A percentile compares a stretch with the other conserved stretches of the same genome.
phyloP scores from a whole-genome alignment of 1,140 invertebrate species.

The Eufriesea mexicana region DNA sequence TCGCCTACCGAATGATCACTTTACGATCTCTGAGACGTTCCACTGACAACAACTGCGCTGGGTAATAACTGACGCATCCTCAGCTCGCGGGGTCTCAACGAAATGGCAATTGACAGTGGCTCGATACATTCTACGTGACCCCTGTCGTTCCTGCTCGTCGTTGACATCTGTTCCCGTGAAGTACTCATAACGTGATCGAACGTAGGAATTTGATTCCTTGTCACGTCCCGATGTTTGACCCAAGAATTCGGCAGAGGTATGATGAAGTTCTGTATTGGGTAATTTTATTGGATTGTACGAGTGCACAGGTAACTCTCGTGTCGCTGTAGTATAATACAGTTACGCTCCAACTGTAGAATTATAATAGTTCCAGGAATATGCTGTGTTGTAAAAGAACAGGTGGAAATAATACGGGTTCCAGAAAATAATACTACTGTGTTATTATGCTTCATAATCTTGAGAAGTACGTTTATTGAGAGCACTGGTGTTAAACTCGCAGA shows the following conservation, averaged over 20 bases:
- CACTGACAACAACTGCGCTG: not conserved
- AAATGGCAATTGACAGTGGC: not conserved
- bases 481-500: too few species aligned
- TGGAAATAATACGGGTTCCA: too few species aligned
- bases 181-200: constrained; percentile 9
- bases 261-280: too few species aligned
- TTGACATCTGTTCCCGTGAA: constrained; percentile 8
- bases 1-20: constrained; percentile 7
- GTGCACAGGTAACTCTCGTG: too few species aligned
- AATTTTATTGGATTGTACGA: not conserved
- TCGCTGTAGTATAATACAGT: too few species aligned
- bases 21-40: constrained; percentile 12
- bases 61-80: constrained; percentile 1
- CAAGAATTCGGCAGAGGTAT: not conserved
- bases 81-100: too few species aligned
- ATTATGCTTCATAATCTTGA: too few species aligned
- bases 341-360: too few species aligned
- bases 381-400: too few species aligned
- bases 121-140: not conserved
- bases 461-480: too few species aligned
- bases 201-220: not conserved
- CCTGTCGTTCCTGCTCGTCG: not conserved
- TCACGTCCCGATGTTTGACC: not conserved
- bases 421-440: too few species aligned
- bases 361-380: too few species aligned